Base-by-base conservation (phyloP, 2,888 invertebrate species). In the Phania funesta region DNA sequence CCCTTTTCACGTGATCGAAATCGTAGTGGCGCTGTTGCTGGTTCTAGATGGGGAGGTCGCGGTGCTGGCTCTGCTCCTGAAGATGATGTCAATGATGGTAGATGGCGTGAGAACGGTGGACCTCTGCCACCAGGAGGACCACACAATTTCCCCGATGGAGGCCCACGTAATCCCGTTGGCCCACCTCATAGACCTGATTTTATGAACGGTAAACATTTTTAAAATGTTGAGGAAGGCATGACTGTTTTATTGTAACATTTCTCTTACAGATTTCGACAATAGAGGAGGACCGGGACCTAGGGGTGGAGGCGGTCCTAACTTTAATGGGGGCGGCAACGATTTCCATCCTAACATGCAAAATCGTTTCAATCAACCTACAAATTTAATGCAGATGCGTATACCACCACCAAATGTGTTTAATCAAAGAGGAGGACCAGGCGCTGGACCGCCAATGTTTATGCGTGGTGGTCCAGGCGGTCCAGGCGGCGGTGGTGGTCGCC, bases 31-130 rank as follows among this genome's bases (percentile, higher is more conserved):
- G 46, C 20, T 1, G 65, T 26, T 3, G 46, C 29, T 13, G 38
- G 29, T 26, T 82, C 88, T 1, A 88, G 90, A 13, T 90, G 90
- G 89, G 87, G 89, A 5, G 89, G 92, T 0, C 93, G 93, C 38
- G 92, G 81, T 54, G 52, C 20, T 6, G 68, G 77, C 3, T 92
- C 85, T 7, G 92, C 92, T 91, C 92, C 92, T 87, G 92, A 92
- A 24, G 84, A 86, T 41, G 78, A 64, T 6, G 85, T 80, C 22
- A 83, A 35, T n/a, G 79, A 80, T 11, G 48, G n/a, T 4, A 86
- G 86, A 52, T 88, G 88, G 88, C 86, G 85, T 26, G 87, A 88
- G 67, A 86, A 86, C 81, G 85, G 84, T 20, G 83, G 74, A 11
- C 60, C 58, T 11, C 24, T 41, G 11, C 60, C 86, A 3, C 50